Base-by-base conservation (phyloP, 1,140 invertebrate genomes). In the Hylaeus anthracinus region DNA sequence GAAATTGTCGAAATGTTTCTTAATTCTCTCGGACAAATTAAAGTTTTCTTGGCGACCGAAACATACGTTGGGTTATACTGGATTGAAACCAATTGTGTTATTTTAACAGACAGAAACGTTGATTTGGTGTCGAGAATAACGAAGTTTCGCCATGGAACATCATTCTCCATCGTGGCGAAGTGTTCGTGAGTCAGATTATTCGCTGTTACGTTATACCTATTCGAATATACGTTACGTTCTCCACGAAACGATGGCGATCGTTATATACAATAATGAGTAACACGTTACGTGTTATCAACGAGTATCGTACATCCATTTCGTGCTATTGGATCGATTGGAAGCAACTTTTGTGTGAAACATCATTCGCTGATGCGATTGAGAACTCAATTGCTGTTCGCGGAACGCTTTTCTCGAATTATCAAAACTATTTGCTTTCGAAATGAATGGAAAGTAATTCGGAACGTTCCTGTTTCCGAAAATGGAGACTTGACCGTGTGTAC, bases 241-340 rank as follows among this genome's bases (percentile, higher is more conserved):
- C 45, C 67, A 12, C 48, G 41, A 26, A 53, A 45, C 65, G 39
- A 75, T 58, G 63, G 41, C 26, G 12, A 64, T 63, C 14, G 39
- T 72, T 72, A 72, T 64, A 55, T 79, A 79, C 76, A 79, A n/a
- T 58, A 51, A 77, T n/a, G 55, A 70, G 5, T 70, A 39, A 58
- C 53, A 41, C 45, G 58, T 53, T 43, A 53, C 48, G 58, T 6
- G 12, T 78, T 15, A 48, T 72, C 61, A 53, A 43, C 48, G 48
- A 72, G 2, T 63, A 63, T 77, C 37, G 56, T 61, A 15, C 39
- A 53, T 78, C 45, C 45, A 51, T 58, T 67, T 78, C 56, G 12
- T 10, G 15, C 2, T 2, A 15, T 26, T 48, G 2, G 48, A 66
- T 26, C 64, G 64, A 66, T 48, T 5, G 15, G 64, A 66, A 66